These are phyloP conservation scores for Phengaris arion DNA, from an alignment of 2,888 invertebrate genomes.

Conservation along the genomic window DNA sequence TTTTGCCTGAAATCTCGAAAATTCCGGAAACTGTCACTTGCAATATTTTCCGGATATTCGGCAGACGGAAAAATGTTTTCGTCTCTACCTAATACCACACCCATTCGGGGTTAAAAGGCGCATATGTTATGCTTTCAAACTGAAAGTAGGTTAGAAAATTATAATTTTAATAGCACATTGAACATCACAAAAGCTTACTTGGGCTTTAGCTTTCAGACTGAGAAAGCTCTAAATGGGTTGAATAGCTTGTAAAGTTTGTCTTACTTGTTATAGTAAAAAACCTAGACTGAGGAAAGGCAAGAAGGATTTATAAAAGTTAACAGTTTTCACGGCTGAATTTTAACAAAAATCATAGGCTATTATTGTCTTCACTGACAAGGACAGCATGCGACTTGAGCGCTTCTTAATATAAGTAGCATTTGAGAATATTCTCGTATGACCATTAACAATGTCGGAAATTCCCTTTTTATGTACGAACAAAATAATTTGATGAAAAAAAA, in stretches of 20 bases:
- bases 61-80: background rate
- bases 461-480: no score
- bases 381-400: no score
- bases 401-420: no score
- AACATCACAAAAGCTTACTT: conserved; percentile 25
- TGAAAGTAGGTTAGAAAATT: conserved; percentile 35
- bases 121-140: conserved; percentile 32
- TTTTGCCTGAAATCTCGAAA: background rate
- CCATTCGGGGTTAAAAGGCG: conserved; percentile 31
- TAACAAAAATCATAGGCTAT: no score
- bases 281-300: no score
- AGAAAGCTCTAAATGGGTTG: conserved; percentile 10
- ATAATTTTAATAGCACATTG: conserved; percentile 28
- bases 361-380: no score
- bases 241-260: conserved; percentile 9
- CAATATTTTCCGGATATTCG: conserved; percentile 1
- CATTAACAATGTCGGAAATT: no score
- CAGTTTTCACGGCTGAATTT: no score
- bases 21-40: conserved; percentile 1
- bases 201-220: conserved; percentile 1
- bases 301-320: no score
- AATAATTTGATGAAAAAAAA: no score
- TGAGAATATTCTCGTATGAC: no score
- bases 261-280: background rate
- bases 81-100: conserved; percentile 12